Conservation (phyloP, 1,140 invertebrate species). For the Littorina saxatilis region DNA sequence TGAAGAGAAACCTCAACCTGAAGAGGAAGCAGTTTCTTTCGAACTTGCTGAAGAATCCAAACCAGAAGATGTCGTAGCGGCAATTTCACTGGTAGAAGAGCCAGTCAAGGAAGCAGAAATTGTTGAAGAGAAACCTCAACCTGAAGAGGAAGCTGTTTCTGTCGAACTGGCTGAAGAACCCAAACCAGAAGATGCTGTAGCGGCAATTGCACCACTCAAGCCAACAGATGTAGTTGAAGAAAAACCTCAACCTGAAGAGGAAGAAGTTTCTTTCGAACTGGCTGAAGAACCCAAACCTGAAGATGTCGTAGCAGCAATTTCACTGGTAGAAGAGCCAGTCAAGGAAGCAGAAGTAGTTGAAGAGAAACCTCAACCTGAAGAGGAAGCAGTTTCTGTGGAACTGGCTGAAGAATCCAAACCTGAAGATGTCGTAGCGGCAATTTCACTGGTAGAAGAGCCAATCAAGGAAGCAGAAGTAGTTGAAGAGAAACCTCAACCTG, state of each 20-base stretch:
- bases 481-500: constrained; percentile 39
- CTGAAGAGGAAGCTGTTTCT: constrained; percentile 16
- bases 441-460: constrained; percentile 16
- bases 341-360: constrained; percentile 42
- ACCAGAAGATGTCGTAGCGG: background rate
- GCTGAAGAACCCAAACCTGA: constrained; percentile 28
- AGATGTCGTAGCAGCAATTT: constrained; percentile 43
- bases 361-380: constrained; percentile 20
- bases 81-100: constrained; percentile 12
- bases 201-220: constrained; percentile 34
- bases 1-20: background rate
- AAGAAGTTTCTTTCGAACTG: constrained; percentile 29
- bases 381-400: constrained; percentile 42
- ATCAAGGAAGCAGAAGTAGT: constrained; percentile 37
- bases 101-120: constrained; percentile 44
- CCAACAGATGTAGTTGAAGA: constrained; percentile 23
- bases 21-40: constrained; percentile 23
- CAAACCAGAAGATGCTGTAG: constrained; percentile 48
- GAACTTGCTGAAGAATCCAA: constrained; percentile 19
- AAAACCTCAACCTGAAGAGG: constrained; percentile 30
- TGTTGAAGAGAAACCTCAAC: background rate
- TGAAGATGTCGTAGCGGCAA: constrained; percentile 38
- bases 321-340: constrained; percentile 26
- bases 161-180: constrained; percentile 34
- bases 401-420: constrained; percentile 19